A percentile compares a stretch with the other conserved stretches of the same genome.
Conservation (phyloP, 1,140 invertebrate genomes). For the Elymnias hypermnestra region DNA sequence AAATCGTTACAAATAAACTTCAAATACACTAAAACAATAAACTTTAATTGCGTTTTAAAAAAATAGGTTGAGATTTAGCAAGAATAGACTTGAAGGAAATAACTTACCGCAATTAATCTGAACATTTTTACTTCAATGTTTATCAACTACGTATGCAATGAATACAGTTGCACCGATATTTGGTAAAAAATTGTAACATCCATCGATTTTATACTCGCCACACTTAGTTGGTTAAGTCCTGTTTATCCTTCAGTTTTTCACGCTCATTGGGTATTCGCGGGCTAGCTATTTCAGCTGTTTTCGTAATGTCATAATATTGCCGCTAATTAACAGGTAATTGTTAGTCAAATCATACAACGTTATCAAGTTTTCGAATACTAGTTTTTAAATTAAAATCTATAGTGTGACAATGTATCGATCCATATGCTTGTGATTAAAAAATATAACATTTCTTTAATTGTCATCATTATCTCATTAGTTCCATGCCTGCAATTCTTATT, state of each 20-base stretch:
- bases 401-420: no score
- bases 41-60: no score
- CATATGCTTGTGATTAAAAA: no score
- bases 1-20: no score
- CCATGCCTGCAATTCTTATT: no score
- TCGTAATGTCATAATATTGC: slow-evolving; percentile 50
- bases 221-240: slow-evolving; percentile 41
- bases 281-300: slow-evolving; percentile 32
- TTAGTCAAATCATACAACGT: slow-evolving; percentile 2
- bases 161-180: slow-evolving; percentile 15
- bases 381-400: slow-evolving; percentile 4
- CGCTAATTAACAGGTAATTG: slow-evolving; percentile 16
- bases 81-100: no score
- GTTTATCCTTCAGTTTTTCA: slow-evolving; percentile 52
- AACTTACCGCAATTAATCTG: slow-evolving; percentile 51
- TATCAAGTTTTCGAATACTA: slow-evolving; percentile 3
- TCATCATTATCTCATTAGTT: no score
- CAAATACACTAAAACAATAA: no score
- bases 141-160: slow-evolving; percentile 13
- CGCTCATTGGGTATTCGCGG: slow-evolving; percentile 64
- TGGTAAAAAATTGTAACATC: slow-evolving; percentile 16
- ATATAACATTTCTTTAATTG: no score
- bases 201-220: slow-evolving; percentile 40
- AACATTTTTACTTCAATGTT: slow-evolving; percentile 42
- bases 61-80: no score